Evolutionary conservation across 2,113 vertebrate species (phyloP), one percentile per base, ranked within the genome.

Genomic region (Melanotaenia duboulayi): DNA sequence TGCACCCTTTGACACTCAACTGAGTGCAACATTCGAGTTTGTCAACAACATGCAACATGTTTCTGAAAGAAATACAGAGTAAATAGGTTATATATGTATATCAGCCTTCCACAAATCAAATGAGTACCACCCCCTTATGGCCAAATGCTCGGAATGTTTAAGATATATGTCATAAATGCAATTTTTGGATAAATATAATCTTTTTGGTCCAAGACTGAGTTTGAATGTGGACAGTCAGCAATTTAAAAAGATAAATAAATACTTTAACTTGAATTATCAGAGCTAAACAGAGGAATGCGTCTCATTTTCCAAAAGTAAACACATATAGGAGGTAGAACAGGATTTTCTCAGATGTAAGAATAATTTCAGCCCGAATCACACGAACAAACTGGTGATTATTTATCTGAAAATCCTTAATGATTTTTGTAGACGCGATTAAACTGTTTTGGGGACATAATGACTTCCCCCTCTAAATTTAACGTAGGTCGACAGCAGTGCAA

Each of bases 1-100:
- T 88, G 81, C 74, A 51, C 82, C 85, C 69, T 63, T 82, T 83
- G 81, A 88, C 75, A 87, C 80, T 87, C 85, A 83, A 68, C 37
- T 78, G 49, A 70, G 76, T 86, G 87, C 81, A 86, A 91, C 89
- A 90, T 91, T 92, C 89, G 63, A 91, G 74, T 86, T 91, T 87
- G 90, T 91, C 80, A 71, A 74, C 84, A 89, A 86, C 93, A 94
- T 92, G 92, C 90, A 87, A 65, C 76, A 61, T 54, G 11, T 65
- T 70, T 40, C 64, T 40, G 55, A 55, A 17, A 76, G 32, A 80
- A 61, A 83, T 25, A 71, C 58, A 51, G n/a, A 37, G 24, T 50
- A 80, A 48, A 60, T 39, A 54, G 22, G 40, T 48, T 64, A 67
- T 23, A 62, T 57, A 56, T 46, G 46, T 25, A 49, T n/a, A 66